Base-by-base conservation (phyloP, 2,888 invertebrate species). In the Graphium colonna region DNA sequence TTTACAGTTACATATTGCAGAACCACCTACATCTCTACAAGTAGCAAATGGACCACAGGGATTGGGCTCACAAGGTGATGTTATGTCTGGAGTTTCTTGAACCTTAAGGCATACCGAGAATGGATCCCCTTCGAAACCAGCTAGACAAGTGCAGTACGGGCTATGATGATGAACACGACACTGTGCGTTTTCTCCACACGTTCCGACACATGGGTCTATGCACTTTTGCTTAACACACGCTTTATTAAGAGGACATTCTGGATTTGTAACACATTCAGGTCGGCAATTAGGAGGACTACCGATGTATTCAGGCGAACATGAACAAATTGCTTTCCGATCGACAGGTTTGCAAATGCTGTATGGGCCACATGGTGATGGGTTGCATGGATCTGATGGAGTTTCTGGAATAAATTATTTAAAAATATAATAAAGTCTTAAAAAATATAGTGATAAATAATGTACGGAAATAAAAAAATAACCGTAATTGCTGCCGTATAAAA, bases 181-280 rank as follows among this genome's bases (percentile, higher is more conserved):
- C 69, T 94, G 91, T 1, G 95, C 92, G 73, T 93, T 93, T 47
- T 90, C 86, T 51, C 92, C 93, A 64, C 94, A 97, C 0, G 93
- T 92, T 58, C 94, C 95, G 1, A 92, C 90, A 66, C 96, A 96
- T n/a, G 96, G 96, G 79, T 96, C 94, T 44, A 92, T 84, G 73
- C 96, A 96, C 76, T 94, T 95, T 66, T 93, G 93, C 62, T 91
- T 93, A 12, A 94, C 91, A 69, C 96, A 96, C 10, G 96, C 94
- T 75, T 92, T 93, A 56, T 93, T 92, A 28, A 93, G 90, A n/a
- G 94, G 90, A 82, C 96, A 96, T 69, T 96, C 96, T 0, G 95
- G 91, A 63, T 94, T 95, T 60, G 94, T 92, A 8, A 94, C 90
- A 75, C 96, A 96, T 83, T 95, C 95, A 0, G 95, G 95, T 63